phyloP scores from a whole-genome alignment of 2,113 vertebrate species.

The Hypocryptadius cinnamomeus region DNA sequence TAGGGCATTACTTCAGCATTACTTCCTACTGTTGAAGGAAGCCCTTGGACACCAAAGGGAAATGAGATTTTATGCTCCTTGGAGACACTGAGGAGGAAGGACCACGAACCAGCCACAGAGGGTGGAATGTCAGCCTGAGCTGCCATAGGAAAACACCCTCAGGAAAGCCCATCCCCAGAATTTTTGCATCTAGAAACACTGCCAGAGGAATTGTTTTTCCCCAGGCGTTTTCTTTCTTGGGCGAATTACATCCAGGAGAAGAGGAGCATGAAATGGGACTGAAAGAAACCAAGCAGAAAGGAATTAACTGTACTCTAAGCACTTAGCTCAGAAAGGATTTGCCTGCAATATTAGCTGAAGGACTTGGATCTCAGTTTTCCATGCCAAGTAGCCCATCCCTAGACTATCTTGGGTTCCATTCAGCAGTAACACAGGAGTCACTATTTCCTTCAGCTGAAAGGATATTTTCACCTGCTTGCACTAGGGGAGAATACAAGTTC shows the following conservation, averaged over 20 bases:
- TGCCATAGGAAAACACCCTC: neutral
- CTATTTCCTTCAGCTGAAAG: neutral
- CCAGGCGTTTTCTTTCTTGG: neutral
- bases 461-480: constrained; percentile 18
- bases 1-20: accelerated
- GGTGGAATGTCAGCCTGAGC: neutral
- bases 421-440: neutral
- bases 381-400: neutral
- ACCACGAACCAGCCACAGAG: neutral
- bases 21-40: too few species aligned
- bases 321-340: neutral
- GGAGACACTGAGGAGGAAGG: neutral
- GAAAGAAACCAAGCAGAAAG: constrained; percentile 5
- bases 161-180: neutral
- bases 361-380: neutral
- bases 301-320: constrained; percentile 6
- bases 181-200: neutral
- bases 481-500: neutral
- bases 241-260: neutral
- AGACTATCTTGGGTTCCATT: neutral
- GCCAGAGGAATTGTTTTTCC: neutral
- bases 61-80: neutral
- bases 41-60: neutral
- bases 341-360: neutral
- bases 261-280: neutral